Evolutionary conservation across 2,888 invertebrate species (phyloP).

Genomic region (Stenodera caucasica): DNA sequence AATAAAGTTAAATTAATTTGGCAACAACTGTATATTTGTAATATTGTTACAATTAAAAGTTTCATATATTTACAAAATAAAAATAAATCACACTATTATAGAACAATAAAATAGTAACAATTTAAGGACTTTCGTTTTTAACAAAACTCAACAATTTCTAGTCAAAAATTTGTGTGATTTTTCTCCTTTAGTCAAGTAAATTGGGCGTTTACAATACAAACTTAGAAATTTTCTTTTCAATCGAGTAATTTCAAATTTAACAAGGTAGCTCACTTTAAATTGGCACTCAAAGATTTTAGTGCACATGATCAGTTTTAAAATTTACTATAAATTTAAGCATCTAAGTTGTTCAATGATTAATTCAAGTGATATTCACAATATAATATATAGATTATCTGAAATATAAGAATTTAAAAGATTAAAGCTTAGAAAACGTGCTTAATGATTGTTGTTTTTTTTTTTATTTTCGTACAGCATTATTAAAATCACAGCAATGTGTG

Average conservation of each 20-base stretch:
- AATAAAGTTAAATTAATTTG: conserved; percentile 11
- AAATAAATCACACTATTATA: conserved; percentile 25
- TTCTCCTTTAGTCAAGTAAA: not conserved
- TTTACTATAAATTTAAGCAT: not conserved
- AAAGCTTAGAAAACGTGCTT: conserved; percentile 35
- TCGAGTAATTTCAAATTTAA: not conserved
- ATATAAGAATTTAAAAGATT: conserved; percentile 17
- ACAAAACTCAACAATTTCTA: conserved; percentile 11
- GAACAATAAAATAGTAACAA: not conserved
- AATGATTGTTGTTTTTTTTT: conserved; percentile 37
- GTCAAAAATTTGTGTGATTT: not conserved
- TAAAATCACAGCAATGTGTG: conserved; percentile 44
- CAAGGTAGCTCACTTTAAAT: not conserved
- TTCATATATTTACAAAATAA: conserved; percentile 40
- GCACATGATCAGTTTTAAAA: not conserved
- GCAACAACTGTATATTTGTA: conserved; percentile 42
- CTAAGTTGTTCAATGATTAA: not conserved
- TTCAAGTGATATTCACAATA: not conserved
- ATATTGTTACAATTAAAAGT: conserved; percentile 38
- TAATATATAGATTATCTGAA: not conserved
- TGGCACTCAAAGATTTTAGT: not conserved
- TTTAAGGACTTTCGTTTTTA: not conserved
- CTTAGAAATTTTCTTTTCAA: not conserved
- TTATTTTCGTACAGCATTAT: conserved; percentile 31
- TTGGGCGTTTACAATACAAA: not conserved